These are phyloP conservation scores for Tipula confusa DNA, from an alignment of 2,888 invertebrate genomes.

Conservation along the genomic window DNA sequence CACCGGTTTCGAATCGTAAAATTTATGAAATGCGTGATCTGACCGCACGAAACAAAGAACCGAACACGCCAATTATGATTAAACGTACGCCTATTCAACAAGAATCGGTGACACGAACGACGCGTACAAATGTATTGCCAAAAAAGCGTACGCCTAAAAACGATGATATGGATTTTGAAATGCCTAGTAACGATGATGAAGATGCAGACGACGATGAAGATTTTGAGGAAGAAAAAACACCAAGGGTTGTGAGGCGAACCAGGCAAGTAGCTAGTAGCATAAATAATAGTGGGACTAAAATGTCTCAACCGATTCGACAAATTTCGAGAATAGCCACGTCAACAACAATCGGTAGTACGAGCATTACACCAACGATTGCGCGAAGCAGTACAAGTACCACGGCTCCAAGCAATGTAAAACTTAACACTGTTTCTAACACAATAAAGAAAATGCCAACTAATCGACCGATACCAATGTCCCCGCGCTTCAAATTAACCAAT, in stretches of 20 bases:
- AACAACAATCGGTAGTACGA: not conserved
- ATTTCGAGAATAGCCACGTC: not conserved
- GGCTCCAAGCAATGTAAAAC: not conserved
- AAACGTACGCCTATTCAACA: not conserved
- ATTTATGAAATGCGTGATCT: constrained; percentile 26
- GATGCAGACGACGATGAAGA: constrained; percentile 38
- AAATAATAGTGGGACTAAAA: not conserved
- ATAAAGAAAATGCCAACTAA: not conserved
- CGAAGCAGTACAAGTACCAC: not conserved
- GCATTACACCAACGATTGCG: not conserved
- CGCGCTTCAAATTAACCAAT: not conserved
- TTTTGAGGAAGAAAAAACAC: not conserved
- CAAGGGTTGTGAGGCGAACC: not conserved
- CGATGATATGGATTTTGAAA: constrained; percentile 39
- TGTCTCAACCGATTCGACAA: not conserved
- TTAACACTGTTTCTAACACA: not conserved
- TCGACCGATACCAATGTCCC: not conserved
- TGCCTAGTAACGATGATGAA: constrained; percentile 39
- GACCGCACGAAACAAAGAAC: not conserved
- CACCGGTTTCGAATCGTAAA: not conserved
- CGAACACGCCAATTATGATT: not conserved
- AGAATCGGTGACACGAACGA: not conserved
- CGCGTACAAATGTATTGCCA: not conserved
- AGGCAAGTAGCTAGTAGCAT: not conserved
- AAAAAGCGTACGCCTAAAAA: constrained; percentile 32